Evolutionary conservation across 2,888 invertebrate species (phyloP).

Genomic region (Erynnis tages): DNA sequence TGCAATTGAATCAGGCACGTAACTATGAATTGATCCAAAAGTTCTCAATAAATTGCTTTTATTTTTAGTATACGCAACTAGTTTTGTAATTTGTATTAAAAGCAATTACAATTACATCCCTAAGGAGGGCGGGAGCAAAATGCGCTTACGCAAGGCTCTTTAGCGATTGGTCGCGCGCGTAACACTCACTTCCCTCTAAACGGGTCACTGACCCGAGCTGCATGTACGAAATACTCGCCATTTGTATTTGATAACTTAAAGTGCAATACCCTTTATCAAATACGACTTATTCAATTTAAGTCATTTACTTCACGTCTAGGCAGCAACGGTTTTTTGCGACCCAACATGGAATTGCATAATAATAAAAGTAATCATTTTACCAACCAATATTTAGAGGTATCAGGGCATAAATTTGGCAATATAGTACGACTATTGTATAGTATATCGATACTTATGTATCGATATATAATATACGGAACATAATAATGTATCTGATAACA

Average conservation of each 20-base stretch:
- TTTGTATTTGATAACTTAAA: conserved; percentile 53
- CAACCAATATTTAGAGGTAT: too few species aligned
- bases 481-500: too few species aligned
- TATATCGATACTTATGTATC: too few species aligned
- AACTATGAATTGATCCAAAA: too few species aligned
- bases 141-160: conserved; percentile 66
- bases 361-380: too few species aligned
- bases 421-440: too few species aligned
- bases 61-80: neutral
- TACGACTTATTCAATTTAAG: neutral
- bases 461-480: too few species aligned
- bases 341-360: neutral
- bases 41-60: neutral
- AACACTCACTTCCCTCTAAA: conserved; percentile 62
- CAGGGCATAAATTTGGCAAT: too few species aligned
- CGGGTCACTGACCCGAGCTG: conserved; percentile 66
- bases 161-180: conserved; percentile 67
- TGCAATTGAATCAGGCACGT: too few species aligned
- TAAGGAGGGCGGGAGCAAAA: conserved; percentile 59
- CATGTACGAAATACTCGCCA: conserved; percentile 54
- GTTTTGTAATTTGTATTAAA: neutral
- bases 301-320: conserved; percentile 7
- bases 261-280: conserved; percentile 16
- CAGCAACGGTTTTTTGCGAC: conserved; percentile 8
- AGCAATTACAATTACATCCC: conserved; percentile 41